phyloP scores from a whole-genome alignment of 2,113 vertebrate species.

The Scatophagus argus region DNA sequence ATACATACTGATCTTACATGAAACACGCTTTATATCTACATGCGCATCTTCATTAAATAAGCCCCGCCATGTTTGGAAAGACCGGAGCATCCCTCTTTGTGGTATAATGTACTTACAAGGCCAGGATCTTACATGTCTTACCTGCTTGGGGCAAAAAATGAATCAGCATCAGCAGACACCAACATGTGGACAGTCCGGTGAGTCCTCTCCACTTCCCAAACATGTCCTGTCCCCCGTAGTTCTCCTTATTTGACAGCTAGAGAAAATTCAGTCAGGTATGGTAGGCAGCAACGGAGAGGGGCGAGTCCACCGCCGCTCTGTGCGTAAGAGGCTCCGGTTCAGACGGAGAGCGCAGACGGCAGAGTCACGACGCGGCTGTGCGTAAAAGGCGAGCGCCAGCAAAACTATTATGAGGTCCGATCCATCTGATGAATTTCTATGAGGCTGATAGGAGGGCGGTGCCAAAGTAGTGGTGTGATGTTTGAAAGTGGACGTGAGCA shows the following conservation, averaged over 20 bases:
- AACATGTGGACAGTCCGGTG: constrained; percentile 43
- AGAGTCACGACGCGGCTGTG: background rate
- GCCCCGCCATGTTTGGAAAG: background rate
- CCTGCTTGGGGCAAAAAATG: constrained; percentile 52
- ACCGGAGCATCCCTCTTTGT: background rate
- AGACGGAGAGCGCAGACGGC: background rate
- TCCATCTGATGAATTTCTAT: constrained; percentile 52
- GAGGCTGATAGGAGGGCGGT: constrained; percentile 65
- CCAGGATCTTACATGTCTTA: constrained; percentile 48
- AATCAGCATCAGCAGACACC: constrained; percentile 68
- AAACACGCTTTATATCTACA: background rate
- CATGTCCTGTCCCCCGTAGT: constrained; percentile 45
- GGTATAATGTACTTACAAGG: background rate
- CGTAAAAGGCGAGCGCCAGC: constrained; percentile 1
- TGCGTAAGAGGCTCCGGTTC: constrained; percentile 6
- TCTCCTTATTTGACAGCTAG: background rate
- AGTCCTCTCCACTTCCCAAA: constrained; percentile 36
- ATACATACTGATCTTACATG: background rate
- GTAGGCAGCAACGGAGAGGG: background rate
- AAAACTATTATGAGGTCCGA: constrained; percentile 16
- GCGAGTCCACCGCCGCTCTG: background rate
- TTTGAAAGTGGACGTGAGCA: constrained; percentile 60
- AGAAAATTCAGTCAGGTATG: background rate
- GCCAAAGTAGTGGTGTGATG: constrained; percentile 82
- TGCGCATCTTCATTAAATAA: background rate